Evolutionary conservation across 2,113 vertebrate species (phyloP).

Genomic region (Pogona vitticeps): DNA sequence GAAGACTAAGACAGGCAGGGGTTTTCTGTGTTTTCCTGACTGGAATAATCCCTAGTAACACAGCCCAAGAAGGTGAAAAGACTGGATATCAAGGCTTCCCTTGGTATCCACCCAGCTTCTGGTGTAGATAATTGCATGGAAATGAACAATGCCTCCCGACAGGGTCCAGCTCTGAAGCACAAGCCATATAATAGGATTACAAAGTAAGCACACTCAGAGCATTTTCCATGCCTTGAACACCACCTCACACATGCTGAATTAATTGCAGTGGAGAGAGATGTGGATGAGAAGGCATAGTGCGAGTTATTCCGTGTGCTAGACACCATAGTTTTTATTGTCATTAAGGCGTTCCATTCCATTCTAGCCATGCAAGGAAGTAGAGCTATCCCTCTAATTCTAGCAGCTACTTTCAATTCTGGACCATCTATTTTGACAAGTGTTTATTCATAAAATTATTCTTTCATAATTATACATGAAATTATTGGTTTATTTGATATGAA

Average conservation of each 20-base stretch:
- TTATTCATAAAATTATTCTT: background rate
- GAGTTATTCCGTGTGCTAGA: background rate
- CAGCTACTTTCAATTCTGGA: background rate
- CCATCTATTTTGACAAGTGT: background rate
- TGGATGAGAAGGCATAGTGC: conserved; percentile 1
- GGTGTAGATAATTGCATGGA: conserved; percentile 38
- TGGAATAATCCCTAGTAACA: background rate
- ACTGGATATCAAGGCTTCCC: background rate
- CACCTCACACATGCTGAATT: conserved; percentile 28
- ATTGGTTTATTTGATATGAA: no score
- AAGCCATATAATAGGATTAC: conserved; percentile 39
- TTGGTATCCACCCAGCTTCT: conserved; percentile 13
- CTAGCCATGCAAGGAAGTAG: conserved; percentile 5
- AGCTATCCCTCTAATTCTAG: background rate
- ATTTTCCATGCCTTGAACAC: background rate
- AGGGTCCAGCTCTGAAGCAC: conserved; percentile 18
- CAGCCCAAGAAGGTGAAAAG: conserved; percentile 29
- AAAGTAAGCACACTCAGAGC: background rate
- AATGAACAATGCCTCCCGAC: conserved; percentile 23
- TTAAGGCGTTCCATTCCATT: conserved; percentile 41
- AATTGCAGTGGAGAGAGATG: conserved; percentile 11
- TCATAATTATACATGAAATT: background rate
- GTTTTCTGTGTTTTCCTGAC: background rate
- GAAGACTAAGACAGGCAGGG: background rate
- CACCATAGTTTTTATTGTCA: background rate